Base-by-base conservation (phyloP, 2,888 invertebrate species). In the Bhutanitis thaidina region DNA sequence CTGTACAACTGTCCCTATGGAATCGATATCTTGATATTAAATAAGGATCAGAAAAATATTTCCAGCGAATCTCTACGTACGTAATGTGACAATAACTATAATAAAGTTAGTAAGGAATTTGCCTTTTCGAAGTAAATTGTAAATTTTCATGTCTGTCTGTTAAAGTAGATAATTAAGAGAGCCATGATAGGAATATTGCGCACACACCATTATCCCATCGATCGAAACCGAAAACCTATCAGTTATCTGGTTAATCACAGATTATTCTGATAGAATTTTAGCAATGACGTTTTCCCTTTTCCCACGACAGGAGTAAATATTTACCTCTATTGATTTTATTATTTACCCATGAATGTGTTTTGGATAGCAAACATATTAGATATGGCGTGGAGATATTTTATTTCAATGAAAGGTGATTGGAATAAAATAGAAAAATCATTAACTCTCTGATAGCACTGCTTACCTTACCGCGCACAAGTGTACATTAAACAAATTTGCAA, bases 201-300 rank as follows among this genome's bases (percentile, higher is more conserved):
- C 44, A 50, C 44, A 50, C 50, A 20, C 34, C 34, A 34, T 34
- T 38, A 50, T 27, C 44, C 38, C 27, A 40, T 15, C 29, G 27
- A 50, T 44, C 38, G 16, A 38, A 49, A 43, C 1, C 15, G 8
- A 34, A 48, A 40, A 15, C 13, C 15, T 43, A 37, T 34, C 50
- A 50, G 39, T 20, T 20, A 20, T 20, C 20, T 2, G 2, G 20
- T 20, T n/a, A n/a, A n/a, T n/a, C n/a, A n/a, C n/a, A n/a, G n/a
- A n/a, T n/a, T n/a, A n/a, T n/a, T n/a, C 35, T 35, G 44, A 35
- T 39, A 27, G 12, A 40, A 35, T 14, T 35, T 29, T 40, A 15
- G 27, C 14, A 27, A 39, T 39, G 25, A 39, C 27, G 15, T 20
- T 27, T 32, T 13, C 32, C 12, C 40, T 35, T 10, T 35, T 48